Evolutionary conservation across 2,888 invertebrate genomes (phyloP).

Genomic region (Herminia tarsipennalis): DNA sequence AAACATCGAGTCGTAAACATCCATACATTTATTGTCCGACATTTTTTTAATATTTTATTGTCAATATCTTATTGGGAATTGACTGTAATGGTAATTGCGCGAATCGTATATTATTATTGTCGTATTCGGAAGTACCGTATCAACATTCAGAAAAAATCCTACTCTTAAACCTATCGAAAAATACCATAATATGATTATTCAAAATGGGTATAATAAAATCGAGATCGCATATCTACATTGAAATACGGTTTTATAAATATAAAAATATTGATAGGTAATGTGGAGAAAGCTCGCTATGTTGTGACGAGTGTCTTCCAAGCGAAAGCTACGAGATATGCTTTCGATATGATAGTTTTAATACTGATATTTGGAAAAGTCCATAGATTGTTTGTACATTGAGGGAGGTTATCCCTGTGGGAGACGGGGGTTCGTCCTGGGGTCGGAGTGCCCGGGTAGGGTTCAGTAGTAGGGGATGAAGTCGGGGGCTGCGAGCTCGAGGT

Average conservation of each 20-base stretch:
- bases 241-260: constrained; percentile 65
- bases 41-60: constrained; percentile 57
- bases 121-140: constrained; percentile 58
- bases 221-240: constrained; percentile 71
- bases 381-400: constrained; percentile 65
- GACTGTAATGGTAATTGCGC: constrained; percentile 78
- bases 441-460: constrained; percentile 46
- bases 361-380: constrained; percentile 66
- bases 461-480: constrained; percentile 74
- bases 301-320: constrained; percentile 59
- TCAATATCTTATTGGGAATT: constrained; percentile 67
- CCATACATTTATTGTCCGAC: constrained; percentile 65
- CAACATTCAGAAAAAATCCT: constrained; percentile 46
- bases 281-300: constrained; percentile 68
- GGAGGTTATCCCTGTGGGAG: constrained; percentile 46
- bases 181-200: constrained; percentile 73
- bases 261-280: constrained; percentile 71
- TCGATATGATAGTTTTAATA: constrained; percentile 73
- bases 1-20: constrained; percentile 70
- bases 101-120: constrained; percentile 74
- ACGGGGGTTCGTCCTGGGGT: constrained; percentile 51
- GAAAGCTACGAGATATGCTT: constrained; percentile 78
- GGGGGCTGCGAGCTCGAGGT: constrained; percentile 67
- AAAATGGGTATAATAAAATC: constrained; percentile 63
- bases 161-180: constrained; percentile 77